Evolutionary conservation across 2,113 vertebrate genomes (phyloP).

Genomic region (Bagarius yarrelli): DNA sequence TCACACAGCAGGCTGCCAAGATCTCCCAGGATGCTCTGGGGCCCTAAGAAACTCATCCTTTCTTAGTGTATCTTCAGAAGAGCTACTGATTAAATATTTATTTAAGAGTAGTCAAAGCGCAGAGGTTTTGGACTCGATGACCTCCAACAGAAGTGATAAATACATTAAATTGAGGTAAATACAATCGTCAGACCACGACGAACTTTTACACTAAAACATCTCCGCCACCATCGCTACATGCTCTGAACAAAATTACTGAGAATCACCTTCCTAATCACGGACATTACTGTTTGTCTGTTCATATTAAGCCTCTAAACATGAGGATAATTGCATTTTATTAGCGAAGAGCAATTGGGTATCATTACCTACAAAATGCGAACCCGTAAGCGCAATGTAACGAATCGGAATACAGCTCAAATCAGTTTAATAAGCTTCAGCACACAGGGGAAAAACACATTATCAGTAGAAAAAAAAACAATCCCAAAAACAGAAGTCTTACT

Average conservation of each 20-base stretch:
- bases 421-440: conserved; percentile 19
- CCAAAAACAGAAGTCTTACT: neutral
- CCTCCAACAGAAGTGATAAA: neutral
- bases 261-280: conserved; percentile 16
- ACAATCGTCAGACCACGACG: neutral
- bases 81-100: conserved; percentile 23
- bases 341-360: conserved; percentile 36
- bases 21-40: conserved; percentile 62
- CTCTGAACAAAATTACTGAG: neutral
- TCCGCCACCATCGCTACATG: neutral
- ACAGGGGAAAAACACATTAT: neutral
- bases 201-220: neutral
- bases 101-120: neutral
- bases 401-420: conserved; percentile 1
- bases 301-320: conserved; percentile 33
- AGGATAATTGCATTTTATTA: conserved; percentile 34
- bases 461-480: too few relatives aligned
- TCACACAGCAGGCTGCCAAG: conserved; percentile 69
- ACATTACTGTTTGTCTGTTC: conserved; percentile 42
- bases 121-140: neutral
- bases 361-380: conserved; percentile 39
- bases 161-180: neutral
- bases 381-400: conserved; percentile 28
- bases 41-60: conserved; percentile 51
- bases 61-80: conserved; percentile 24